Base-by-base conservation (phyloP, 1,140 invertebrate genomes). In the Nymphalis io region DNA sequence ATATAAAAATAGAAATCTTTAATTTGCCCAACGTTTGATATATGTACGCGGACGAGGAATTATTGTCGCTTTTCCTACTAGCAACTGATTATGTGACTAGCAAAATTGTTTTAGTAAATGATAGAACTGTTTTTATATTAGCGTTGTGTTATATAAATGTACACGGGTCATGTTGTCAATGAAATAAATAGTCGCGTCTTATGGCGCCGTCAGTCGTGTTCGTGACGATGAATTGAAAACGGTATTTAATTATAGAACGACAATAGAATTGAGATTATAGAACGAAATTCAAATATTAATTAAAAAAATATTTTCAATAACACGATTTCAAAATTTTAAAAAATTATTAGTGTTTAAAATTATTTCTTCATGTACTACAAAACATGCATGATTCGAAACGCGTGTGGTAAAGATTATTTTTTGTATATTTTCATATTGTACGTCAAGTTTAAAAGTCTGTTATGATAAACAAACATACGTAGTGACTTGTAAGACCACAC, bases 401-500 rank as follows among this genome's bases (percentile, higher is more conserved):
- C 66, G 59, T 68, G 66, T 68, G 58, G 46, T 61, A 51, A 40
- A 23, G 46, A 61, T 68, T 60, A 68, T 68, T 68, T 68, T 61
- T 61, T 60, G 42, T 68, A 20, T 57, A 68, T 53, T 51, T 53
- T 68, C 58, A 60, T 27, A 68, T 21, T 68, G 39, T 61, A 55
- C 20, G 59, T 68, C 58, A 59, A 67, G 33, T 60, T 60, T 68
- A 53, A 44, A 27, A 55, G 59, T 61, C 48, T 58, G 39, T 38
- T 23, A 27, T n/a, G n/a, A n/a, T 67, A 68, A 68, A 68, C 66
- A 68, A 60, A 39, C 57, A 38, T 42, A 44, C 59, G 20, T 21
- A 60, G 44, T 67, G 65, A 68, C 58, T 68, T 61, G 66, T 53
- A 57, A 13, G 65, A 68, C 66, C 58, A 68, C 66, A 60, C 59